Percentiles rank a stretch among this genome's conserved stretches.
Conservation (phyloP, 2,888 invertebrate species). For the Gryllus longicercus region DNA sequence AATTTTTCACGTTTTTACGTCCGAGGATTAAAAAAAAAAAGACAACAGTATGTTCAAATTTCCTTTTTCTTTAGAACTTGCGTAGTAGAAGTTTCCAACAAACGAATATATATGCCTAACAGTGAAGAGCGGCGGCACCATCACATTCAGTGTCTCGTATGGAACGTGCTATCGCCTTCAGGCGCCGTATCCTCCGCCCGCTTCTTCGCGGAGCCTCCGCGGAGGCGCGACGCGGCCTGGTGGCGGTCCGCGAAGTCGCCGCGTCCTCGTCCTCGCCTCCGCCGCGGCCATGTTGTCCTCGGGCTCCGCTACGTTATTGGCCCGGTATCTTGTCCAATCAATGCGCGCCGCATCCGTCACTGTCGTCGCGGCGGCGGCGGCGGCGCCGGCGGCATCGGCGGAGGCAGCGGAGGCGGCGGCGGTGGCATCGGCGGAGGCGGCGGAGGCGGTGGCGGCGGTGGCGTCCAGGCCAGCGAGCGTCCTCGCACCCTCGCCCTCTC, state of each 20-base stretch:
- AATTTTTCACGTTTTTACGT: too few relatives aligned
- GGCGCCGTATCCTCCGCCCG: not conserved
- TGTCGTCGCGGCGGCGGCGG: constrained; percentile 53
- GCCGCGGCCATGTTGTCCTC: constrained; percentile 35
- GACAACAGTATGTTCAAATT: too few relatives aligned
- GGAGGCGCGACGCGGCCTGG: not conserved
- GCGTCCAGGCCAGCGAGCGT: constrained; percentile 37
- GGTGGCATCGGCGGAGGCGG: constrained; percentile 50
- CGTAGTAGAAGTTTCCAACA: too few relatives aligned
- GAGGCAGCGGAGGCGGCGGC: constrained; percentile 51
- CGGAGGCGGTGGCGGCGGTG: constrained; percentile 52
- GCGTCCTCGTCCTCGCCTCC: not conserved
- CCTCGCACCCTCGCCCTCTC: not conserved
- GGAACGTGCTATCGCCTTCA: not conserved
- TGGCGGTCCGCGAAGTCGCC: not conserved
- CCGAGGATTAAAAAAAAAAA: too few relatives aligned
- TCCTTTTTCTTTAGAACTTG: too few relatives aligned
- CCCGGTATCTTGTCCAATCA: constrained; percentile 45
- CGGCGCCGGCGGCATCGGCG: not conserved
- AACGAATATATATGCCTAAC: too few relatives aligned
- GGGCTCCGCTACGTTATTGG: constrained; percentile 28
- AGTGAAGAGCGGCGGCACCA: too few relatives aligned
- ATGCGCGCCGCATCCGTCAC: constrained; percentile 51
- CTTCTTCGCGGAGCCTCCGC: not conserved
- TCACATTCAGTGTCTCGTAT: not conserved